Conservation (phyloP, 30 jellyfish, hydroid and myxozoan species). For the Aurelia coerulea region DNA sequence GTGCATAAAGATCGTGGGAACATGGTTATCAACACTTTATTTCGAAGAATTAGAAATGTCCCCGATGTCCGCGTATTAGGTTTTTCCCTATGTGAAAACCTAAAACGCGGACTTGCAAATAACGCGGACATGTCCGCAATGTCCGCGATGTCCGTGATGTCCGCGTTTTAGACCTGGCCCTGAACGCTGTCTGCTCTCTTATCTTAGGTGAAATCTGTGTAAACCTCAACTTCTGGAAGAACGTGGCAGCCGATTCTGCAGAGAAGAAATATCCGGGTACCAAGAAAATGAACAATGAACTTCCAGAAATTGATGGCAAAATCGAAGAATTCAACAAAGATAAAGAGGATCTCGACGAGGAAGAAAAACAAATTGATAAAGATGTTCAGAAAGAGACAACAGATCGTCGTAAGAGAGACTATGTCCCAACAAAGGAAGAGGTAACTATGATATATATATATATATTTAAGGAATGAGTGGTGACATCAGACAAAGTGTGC, state of each 20-base stretch:
- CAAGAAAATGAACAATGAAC: constrained; percentile 52
- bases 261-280: constrained; percentile 71
- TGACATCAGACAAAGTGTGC: too few species aligned
- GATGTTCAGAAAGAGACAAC: constrained; percentile 36
- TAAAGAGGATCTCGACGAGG: constrained; percentile 21
- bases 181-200: neutral
- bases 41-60: too few species aligned
- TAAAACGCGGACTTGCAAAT: too few species aligned
- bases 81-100: too few species aligned
- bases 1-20: too few species aligned
- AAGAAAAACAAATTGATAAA: constrained; percentile 44
- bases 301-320: constrained; percentile 58
- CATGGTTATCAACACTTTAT: too few species aligned
- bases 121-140: too few species aligned
- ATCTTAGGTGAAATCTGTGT: constrained; percentile 49
- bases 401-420: constrained; percentile 30
- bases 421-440: constrained; percentile 60
- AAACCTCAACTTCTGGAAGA: constrained; percentile 51
- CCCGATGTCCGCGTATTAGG: too few species aligned
- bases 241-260: constrained; percentile 38
- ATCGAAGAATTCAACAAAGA: constrained; percentile 49
- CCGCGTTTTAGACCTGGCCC: too few species aligned
- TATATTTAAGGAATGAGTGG: too few species aligned
- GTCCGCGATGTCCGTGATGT: too few species aligned
- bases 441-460: too few species aligned